Evolutionary conservation across 2,113 vertebrate species (phyloP).

Genomic region (Xiphophorus couchianus): DNA sequence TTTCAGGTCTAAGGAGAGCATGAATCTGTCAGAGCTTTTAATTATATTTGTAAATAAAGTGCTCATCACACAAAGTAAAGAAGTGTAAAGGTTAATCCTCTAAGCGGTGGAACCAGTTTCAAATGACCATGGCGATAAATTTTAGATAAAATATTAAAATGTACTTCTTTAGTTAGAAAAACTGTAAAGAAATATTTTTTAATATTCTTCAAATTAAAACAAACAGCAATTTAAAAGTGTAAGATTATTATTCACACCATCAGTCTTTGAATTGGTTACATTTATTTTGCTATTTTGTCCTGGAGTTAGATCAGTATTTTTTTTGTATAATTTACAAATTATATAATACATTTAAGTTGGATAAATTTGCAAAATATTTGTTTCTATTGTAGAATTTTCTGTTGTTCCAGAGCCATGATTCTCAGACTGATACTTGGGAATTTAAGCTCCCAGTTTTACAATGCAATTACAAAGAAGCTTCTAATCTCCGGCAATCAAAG

Average conservation of each 20-base stretch:
- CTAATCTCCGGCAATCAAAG: neutral
- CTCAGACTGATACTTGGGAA: no score
- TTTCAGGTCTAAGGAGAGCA: constrained; percentile 88
- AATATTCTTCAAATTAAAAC: no score
- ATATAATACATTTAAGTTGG: no score
- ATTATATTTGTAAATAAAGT: constrained; percentile 99
- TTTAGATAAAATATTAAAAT: neutral
- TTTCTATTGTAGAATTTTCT: no score
- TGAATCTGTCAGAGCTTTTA: constrained; percentile 98
- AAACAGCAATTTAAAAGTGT: neutral
- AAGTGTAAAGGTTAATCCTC: neutral
- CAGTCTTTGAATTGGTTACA: neutral
- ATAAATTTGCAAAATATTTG: no score
- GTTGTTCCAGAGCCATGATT: no score
- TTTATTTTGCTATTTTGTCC: neutral
- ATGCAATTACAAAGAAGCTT: no score
- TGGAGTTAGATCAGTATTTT: no score
- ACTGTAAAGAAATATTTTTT: no score
- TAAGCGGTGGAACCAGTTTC: neutral
- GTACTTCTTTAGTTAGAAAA: neutral
- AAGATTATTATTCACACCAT: neutral
- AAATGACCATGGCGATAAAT: neutral
- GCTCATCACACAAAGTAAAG: constrained; percentile 85
- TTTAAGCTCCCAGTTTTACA: no score
- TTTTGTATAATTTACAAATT: neutral